Evolutionary conservation across 2,113 vertebrate species (phyloP).

Genomic region (Xyliphius kryptos): DNA sequence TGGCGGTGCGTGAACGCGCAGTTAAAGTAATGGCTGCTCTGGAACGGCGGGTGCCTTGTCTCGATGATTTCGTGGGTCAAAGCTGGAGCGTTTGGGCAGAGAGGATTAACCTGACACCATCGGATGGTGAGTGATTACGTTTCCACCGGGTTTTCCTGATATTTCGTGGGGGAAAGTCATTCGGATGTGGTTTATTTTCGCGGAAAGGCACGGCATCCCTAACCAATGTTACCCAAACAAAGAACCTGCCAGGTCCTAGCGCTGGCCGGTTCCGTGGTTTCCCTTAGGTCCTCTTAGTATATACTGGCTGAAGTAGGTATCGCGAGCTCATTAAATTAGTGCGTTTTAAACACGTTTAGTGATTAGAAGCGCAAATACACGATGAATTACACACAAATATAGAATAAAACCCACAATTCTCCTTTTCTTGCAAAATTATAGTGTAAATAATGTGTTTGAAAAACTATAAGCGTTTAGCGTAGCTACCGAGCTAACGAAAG

Average conservation of each 20-base stretch:
- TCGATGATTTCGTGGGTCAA: constrained; percentile 88
- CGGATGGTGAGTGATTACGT: constrained; percentile 71
- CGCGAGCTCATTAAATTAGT: no score
- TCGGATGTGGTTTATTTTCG: constrained; percentile 55
- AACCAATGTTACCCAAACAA: constrained; percentile 81
- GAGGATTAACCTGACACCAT: constrained; percentile 65
- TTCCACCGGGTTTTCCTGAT: constrained; percentile 30
- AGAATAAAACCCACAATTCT: no score
- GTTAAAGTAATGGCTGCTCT: constrained; percentile 89
- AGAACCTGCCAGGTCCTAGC: constrained; percentile 88
- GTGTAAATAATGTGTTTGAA: no score
- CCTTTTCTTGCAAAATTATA: no score
- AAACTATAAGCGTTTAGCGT: no score
- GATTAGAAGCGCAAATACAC: no score
- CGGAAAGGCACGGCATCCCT: constrained; percentile 64
- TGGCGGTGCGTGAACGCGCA: constrained; percentile 94
- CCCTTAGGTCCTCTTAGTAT: constrained; percentile 52
- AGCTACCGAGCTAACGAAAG: no score
- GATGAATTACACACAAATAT: no score
- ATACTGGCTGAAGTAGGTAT: no score
- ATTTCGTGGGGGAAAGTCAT: constrained; percentile 30
- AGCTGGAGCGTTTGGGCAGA: constrained; percentile 85
- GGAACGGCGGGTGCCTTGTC: constrained; percentile 86
- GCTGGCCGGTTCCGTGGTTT: constrained; percentile 66
- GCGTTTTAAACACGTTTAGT: no score